Percentiles rank a stretch among this genome's conserved stretches.
phyloP scores from a whole-genome alignment of 2,797 vertebrate genomes.

The Sebastes flavidus region DNA sequence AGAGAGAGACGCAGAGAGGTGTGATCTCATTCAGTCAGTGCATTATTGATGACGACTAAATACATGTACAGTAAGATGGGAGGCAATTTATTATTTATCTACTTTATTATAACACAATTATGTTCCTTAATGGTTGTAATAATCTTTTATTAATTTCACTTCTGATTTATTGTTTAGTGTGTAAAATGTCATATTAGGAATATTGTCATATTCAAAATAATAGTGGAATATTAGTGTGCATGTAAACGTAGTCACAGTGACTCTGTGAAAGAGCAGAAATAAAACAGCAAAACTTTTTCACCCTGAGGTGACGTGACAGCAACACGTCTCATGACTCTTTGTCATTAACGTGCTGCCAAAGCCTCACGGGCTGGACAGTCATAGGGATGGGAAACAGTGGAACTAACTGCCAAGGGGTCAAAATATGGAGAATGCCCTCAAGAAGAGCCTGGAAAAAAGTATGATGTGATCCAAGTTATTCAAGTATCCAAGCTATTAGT shows the following conservation, averaged over 20 bases:
- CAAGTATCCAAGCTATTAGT: background rate
- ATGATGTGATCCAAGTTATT: background rate
- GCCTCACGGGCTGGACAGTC: background rate
- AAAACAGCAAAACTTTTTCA: too few relatives aligned
- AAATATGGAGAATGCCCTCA: background rate
- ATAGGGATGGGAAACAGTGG: background rate
- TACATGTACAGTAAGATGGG: background rate
- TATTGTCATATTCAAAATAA: too few relatives aligned
- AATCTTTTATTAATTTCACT: background rate
- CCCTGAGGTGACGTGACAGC: background rate
- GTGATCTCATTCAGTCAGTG: conserved; percentile 26
- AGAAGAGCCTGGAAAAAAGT: background rate
- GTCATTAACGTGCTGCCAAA: background rate
- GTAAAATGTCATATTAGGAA: background rate
- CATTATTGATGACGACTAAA: conserved; percentile 8
- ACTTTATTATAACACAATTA: too few relatives aligned
- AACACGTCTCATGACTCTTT: background rate
- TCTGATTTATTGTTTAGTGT: background rate
- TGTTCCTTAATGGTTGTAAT: background rate
- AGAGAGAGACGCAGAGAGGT: conserved; percentile 7
- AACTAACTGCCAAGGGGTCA: background rate
- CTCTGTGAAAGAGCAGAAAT: background rate
- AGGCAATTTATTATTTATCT: too few relatives aligned
- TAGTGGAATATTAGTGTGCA: too few relatives aligned
- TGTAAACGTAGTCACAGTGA: background rate